Conservation (phyloP, 1,140 invertebrate genomes). For the Contarinia nasturtii region DNA sequence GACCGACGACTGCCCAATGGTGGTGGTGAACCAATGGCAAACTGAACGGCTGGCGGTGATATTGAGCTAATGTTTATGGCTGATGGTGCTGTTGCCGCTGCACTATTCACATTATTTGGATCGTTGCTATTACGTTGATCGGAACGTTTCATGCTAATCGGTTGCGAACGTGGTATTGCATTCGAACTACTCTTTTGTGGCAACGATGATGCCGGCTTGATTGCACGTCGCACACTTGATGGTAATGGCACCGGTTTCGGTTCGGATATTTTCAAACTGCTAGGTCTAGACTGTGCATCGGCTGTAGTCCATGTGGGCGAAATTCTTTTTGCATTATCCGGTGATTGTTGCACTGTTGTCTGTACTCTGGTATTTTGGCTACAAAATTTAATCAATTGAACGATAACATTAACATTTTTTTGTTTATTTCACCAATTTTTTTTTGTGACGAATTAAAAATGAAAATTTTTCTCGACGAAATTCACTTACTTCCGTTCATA, state of each 20-base stretch:
- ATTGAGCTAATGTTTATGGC: constrained; percentile 48
- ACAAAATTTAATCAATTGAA: not conserved
- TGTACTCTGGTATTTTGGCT: not conserved
- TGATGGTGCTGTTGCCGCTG: no score
- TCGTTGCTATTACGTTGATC: constrained; percentile 40
- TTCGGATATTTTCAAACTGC: constrained; percentile 47
- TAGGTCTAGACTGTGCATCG: constrained; percentile 33
- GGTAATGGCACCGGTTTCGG: constrained; percentile 52
- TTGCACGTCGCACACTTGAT: constrained; percentile 35
- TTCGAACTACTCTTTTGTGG: constrained; percentile 9
- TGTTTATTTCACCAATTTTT: no score
- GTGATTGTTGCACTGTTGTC: not conserved
- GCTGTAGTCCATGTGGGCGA: constrained; percentile 3
- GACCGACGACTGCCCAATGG: constrained; percentile 32
- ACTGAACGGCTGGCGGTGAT: constrained; percentile 76
- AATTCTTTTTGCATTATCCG: not conserved
- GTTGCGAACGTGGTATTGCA: constrained; percentile 57
- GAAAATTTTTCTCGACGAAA: not conserved
- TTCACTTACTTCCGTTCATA: constrained; percentile 13
- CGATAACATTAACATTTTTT: no score
- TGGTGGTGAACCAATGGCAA: constrained; percentile 78
- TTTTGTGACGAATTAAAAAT: no score
- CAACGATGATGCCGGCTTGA: constrained; percentile 2
- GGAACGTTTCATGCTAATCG: constrained; percentile 56
- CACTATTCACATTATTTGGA: constrained; percentile 29